phyloP scores from a whole-genome alignment of 2,797 vertebrate genomes.

The Cossypha heuglini region DNA sequence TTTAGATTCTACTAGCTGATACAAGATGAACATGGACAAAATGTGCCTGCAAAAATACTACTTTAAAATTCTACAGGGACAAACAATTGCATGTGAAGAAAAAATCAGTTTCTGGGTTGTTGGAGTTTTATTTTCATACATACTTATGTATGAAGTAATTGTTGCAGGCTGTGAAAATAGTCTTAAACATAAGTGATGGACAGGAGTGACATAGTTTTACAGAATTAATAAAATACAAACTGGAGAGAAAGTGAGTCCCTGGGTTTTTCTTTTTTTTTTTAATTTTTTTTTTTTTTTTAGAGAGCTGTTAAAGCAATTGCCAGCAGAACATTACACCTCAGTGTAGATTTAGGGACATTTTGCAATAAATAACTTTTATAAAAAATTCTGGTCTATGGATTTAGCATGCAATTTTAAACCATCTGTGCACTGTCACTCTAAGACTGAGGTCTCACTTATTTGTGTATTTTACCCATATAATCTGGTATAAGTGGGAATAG shows the following conservation, averaged over 20 bases:
- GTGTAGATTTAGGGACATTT: conserved; percentile 21
- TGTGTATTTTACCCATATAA: not conserved
- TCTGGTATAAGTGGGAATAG: not conserved
- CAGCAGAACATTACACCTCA: conserved; percentile 20
- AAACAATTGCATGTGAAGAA: not conserved
- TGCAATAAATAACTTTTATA: conserved; percentile 46
- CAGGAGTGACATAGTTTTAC: conserved; percentile 6
- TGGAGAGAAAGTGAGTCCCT: not conserved
- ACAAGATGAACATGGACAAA: not conserved
- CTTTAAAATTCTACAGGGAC: not conserved
- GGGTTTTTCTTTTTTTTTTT: not conserved
- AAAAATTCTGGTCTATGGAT: conserved; percentile 27
- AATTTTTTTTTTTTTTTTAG: not conserved
- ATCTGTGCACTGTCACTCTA: conserved; percentile 43
- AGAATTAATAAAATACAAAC: conserved; percentile 41
- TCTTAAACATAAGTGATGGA: not conserved
- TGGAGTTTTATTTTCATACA: not conserved
- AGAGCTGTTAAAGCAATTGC: conserved; percentile 59
- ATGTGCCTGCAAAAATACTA: not conserved
- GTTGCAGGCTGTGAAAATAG: conserved; percentile 17
- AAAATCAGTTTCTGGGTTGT: not conserved
- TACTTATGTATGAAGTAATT: conserved; percentile 11
- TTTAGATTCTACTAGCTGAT: not conserved
- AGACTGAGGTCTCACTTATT: not conserved
- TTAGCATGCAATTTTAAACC: conserved; percentile 42